Percentiles rank a stretch among this genome's conserved stretches.
These are phyloP conservation scores for Polylopha cassiicola DNA, from an alignment of 2,888 invertebrate genomes.

Conservation along the genomic window DNA sequence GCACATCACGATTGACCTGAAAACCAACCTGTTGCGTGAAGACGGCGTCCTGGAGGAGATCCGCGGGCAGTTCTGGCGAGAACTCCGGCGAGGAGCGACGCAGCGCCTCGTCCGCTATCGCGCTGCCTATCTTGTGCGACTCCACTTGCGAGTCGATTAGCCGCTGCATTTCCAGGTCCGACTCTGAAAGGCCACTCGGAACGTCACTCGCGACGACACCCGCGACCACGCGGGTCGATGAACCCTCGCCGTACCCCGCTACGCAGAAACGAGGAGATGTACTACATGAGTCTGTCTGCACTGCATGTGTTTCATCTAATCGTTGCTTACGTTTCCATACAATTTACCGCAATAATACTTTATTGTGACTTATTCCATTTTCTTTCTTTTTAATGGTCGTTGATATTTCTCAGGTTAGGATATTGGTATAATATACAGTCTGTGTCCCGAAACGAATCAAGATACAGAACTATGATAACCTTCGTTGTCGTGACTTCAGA, in stretches of 20 bases:
- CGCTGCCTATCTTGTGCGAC: constrained; percentile 89
- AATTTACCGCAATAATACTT: too few relatives aligned
- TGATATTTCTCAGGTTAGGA: too few relatives aligned
- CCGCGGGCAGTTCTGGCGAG: constrained; percentile 46
- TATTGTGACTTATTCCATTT: too few relatives aligned
- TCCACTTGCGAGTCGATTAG: constrained; percentile 87
- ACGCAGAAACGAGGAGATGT: constrained; percentile 20
- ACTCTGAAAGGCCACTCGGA: constrained; percentile 50
- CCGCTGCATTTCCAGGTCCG: constrained; percentile 81
- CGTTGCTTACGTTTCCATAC: too few relatives aligned
- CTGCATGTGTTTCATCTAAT: not conserved
- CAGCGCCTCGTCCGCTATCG: constrained; percentile 88
- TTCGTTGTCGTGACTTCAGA: too few relatives aligned
- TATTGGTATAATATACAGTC: too few relatives aligned
- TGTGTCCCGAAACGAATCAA: too few relatives aligned
- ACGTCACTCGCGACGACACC: constrained; percentile 18
- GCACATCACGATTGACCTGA: not conserved
- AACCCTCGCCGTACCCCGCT: constrained; percentile 5
- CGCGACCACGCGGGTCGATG: not conserved
- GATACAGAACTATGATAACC: too few relatives aligned
- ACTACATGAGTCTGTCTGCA: constrained; percentile 8
- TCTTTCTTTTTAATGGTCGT: too few relatives aligned
- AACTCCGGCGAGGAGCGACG: constrained; percentile 41
- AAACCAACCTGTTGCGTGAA: constrained; percentile 47
- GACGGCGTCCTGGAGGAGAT: constrained; percentile 48